A percentile compares a stretch with the other conserved stretches of the same genome.
Conservation (phyloP, 2,888 invertebrate species). For the Melanostoma mellinum region DNA sequence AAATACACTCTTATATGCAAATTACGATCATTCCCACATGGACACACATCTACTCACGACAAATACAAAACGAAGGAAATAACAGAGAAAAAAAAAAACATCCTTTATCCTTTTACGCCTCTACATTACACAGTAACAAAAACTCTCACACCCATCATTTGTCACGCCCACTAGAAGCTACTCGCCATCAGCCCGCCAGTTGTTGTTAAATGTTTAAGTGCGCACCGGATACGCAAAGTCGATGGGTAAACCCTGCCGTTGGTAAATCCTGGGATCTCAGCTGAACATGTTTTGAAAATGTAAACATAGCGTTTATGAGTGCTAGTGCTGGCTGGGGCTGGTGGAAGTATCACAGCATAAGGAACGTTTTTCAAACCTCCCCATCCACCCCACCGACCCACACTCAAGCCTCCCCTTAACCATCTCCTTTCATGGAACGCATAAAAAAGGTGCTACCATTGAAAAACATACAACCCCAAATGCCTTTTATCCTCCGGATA, state of each 20-base stretch:
- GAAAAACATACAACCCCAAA: slow-evolving; percentile 45
- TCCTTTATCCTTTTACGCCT: slow-evolving; percentile 29
- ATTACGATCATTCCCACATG: slow-evolving; percentile 53
- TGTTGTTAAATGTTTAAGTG: slow-evolving; percentile 63
- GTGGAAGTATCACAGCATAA: slow-evolving; percentile 56
- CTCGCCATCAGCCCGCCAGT: slow-evolving; percentile 49
- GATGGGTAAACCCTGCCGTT: slow-evolving; percentile 67
- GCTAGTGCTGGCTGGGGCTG: slow-evolving; percentile 18
- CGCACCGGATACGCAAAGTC: slow-evolving; percentile 66
- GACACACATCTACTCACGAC: not conserved
- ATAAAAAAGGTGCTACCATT: slow-evolving; percentile 56
- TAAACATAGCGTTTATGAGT: slow-evolving; percentile 73
- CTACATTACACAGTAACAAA: slow-evolving; percentile 9
- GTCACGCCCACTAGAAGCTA: slow-evolving; percentile 50
- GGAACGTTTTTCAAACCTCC: slow-evolving; percentile 29
- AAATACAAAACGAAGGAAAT: not conserved
- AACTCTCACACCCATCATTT: slow-evolving; percentile 60
- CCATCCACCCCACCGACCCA: slow-evolving; percentile 9
- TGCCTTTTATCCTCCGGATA: slow-evolving; percentile 56
- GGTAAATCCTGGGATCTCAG: slow-evolving; percentile 66
- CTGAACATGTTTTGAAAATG: slow-evolving; percentile 72
- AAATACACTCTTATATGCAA: slow-evolving; percentile 68
- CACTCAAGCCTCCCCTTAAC: not conserved
- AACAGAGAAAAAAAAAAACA: not conserved
- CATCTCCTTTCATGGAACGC: slow-evolving; percentile 24